Base-by-base conservation (phyloP, 2,888 invertebrate species). In the Tryphoninae sp. region DNA sequence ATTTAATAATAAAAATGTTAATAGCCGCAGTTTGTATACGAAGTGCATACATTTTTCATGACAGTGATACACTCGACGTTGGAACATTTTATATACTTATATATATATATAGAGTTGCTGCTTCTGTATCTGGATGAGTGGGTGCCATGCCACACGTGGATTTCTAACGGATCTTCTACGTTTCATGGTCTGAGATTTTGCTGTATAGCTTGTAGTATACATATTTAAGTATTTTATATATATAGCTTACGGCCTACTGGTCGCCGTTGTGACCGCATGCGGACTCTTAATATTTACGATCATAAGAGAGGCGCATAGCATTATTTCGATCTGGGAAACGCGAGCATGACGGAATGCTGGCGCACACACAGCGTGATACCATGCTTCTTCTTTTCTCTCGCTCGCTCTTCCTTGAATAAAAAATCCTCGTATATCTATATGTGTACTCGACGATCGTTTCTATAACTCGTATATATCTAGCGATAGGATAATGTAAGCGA, bases 291-390 rank as follows among this genome's bases (percentile, higher is more conserved):
- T 90, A 90, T 90, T 91, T 90, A 90, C 88, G 90, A 91, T 90
- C 90, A 90, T 91, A 90, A 90, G 89, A 87, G 72, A 69, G 87
- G 87, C 88, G 90, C 90, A 90, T 91, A 88, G 84, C 91, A 91
- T 91, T 91, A 91, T 90, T 91, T 90, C 90, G 89, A 91, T 91
- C 91, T 90, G 90, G 89, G 91, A 91, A 91, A 91, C 89, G 86
- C 89, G 89, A 90, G 89, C 91, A 91, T 91, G 91, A 91, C 88
- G 90, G 91, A 91, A 91, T 91, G 91, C 89, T 86, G 84, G 81
- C 79, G 80, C 71, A 65, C 80, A 76, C 74, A 80, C 81, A 82
- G 86, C 79, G 62, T 68, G 72, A 76, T 68, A 16, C 68, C 55
- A 62, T 67, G 72, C 42, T 58, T 49, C 26, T 78, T 68, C 40